These are phyloP conservation scores for Schizopygopsis malacanthus DNA, from an alignment of 2,797 vertebrate species.

Conservation along the genomic window DNA sequence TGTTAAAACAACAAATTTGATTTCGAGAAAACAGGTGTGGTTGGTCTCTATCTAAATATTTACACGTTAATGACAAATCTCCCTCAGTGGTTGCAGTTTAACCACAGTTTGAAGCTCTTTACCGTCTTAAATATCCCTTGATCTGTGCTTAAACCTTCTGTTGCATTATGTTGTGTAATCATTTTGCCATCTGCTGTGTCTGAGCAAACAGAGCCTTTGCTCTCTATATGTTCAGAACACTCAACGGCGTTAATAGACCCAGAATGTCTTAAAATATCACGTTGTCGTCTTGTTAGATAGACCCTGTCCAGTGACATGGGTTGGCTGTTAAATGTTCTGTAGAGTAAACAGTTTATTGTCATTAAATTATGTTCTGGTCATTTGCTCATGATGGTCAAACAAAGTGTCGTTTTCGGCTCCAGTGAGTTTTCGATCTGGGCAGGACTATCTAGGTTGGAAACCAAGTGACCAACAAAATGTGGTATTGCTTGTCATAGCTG, in stretches of 20 bases:
- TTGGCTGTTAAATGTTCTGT: background rate
- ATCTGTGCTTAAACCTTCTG: conserved; percentile 10
- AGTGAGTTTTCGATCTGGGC: background rate
- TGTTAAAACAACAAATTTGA: background rate
- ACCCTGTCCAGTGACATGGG: background rate
- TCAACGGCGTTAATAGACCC: background rate
- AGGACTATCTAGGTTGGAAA: background rate
- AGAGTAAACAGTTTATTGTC: conserved; percentile 28
- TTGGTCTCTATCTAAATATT: background rate
- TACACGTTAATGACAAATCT: background rate
- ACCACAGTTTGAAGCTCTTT: conserved; percentile 18
- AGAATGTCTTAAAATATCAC: background rate
- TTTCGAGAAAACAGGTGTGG: background rate
- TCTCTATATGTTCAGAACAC: background rate
- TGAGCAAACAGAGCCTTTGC: conserved; percentile 23
- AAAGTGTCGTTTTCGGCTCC: background rate
- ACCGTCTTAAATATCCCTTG: conserved; percentile 17
- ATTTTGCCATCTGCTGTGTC: conserved; percentile 6
- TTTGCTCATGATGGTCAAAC: conserved; percentile 11
- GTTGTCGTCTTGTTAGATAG: background rate
- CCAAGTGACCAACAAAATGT: background rate
- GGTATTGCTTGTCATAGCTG: background rate
- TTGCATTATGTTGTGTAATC: conserved; percentile 27
- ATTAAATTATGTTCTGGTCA: conserved; percentile 15
- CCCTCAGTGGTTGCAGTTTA: conserved; percentile 39